Evolutionary conservation across 1,140 invertebrate genomes (phyloP), one percentile per base, ranked within the genome.

Genomic region (Chironomus tepperi): DNA sequence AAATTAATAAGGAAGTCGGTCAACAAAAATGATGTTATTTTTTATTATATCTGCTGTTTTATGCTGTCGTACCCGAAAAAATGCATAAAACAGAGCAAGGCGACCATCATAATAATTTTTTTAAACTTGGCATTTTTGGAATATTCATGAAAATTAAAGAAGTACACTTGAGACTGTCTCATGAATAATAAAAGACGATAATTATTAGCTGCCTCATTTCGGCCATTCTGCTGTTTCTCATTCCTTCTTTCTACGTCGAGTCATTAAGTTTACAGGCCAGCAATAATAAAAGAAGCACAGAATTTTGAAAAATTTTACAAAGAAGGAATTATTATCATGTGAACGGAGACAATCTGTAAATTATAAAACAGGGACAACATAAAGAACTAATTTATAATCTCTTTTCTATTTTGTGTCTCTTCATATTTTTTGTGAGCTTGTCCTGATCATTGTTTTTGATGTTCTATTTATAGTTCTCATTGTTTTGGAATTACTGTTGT

Each of bases 261-360:
- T 57, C 47, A 57, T 57, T 57, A 57, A 57, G 47, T 57, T 57
- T 57, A 57, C 47, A 57, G 47, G 47, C 47, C 12, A 57, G 3
- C 15, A 47, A 47, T 9, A 1, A 15, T 47, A 15, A 47, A 15
- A 47, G 7, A 47, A 15, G 15, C 9, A 43, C 6, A 47, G 43
- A 47, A 2, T 34, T 34, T 34, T 34, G 1, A 1, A 34, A 34
- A 34, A 34, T 34, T 34, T 1, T 34, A 34, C 24, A 1, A 8
- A 47, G 43, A 47, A 57, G 12, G n/a, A 57, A 57, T 57, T 57
- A 57, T 57, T 57, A 57, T 57, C 47, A 57, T 57, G 47, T 57
- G 47, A 57, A 57, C 47, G n/a, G 47, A 57, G 47, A 57, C 47
- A 57, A 57, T 57, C 47, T 57, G 47, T 57, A n/a, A 57, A 57